Evolutionary conservation across 2,113 vertebrate species (phyloP).

Genomic region (Dipodomys merriami): DNA sequence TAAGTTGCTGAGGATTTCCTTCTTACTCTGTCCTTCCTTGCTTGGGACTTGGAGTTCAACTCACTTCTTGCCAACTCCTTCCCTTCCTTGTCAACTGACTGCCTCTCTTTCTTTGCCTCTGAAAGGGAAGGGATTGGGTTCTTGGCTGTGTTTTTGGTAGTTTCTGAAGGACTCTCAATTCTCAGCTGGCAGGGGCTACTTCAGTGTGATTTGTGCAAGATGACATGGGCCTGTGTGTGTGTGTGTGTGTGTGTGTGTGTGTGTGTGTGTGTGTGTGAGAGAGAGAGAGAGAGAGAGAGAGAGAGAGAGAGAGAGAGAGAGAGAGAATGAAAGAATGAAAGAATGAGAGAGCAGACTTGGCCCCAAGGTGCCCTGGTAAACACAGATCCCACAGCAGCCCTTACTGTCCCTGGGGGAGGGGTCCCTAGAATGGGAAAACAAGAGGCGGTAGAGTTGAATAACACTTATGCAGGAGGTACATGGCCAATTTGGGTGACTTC

Average conservation of each 20-base stretch:
- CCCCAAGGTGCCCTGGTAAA: neutral
- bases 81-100: conserved; percentile 53
- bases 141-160: conserved; percentile 49
- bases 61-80: conserved; percentile 1
- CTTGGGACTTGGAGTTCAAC: neutral
- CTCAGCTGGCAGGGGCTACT: neutral
- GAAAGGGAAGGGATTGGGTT: conserved; percentile 28
- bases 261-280: neutral
- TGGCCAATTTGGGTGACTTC: neutral
- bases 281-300: no score
- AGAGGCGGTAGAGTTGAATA: neutral
- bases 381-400: neutral
- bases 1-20: conserved; percentile 32
- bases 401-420: no score
- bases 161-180: conserved; percentile 43
- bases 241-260: neutral
- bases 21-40: neutral
- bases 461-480: neutral
- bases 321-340: no score
- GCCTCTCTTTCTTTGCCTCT: conserved; percentile 48
- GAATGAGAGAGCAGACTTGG: neutral
- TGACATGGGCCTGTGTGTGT: neutral
- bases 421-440: neutral
- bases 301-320: no score
- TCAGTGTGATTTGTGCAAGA: neutral